phyloP scores from a whole-genome alignment of 2,797 vertebrate species.

The Graptemys geographica region DNA sequence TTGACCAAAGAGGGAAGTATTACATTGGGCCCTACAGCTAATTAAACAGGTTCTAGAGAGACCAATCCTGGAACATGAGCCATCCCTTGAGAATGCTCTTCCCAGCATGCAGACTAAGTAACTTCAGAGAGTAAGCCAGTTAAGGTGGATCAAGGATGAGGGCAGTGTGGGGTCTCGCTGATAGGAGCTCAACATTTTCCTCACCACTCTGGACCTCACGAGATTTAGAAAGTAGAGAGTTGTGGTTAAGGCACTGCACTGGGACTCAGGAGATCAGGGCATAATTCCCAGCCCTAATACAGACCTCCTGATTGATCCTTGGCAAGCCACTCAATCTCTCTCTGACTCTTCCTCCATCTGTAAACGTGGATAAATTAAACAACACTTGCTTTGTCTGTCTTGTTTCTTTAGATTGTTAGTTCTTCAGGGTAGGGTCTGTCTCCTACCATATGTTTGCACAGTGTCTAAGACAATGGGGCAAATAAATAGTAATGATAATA shows the following conservation, averaged over 20 bases:
- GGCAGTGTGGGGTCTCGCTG: background rate
- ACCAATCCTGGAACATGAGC: background rate
- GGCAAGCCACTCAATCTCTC: background rate
- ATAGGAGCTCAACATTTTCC: conserved; percentile 5
- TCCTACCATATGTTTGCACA: conserved; percentile 34
- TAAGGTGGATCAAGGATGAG: background rate
- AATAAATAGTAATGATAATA: conserved; percentile 53
- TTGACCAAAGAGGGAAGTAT: background rate
- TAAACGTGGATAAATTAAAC: background rate
- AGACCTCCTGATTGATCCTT: conserved; percentile 17
- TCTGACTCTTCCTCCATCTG: conserved; percentile 53
- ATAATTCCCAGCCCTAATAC: background rate
- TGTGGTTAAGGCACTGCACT: background rate
- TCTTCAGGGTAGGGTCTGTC: conserved; percentile 18
- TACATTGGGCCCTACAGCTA: background rate
- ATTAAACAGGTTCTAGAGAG: background rate
- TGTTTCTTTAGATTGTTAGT: conserved; percentile 15
- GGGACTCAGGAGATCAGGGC: background rate
- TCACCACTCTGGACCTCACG: background rate
- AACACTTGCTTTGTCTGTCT: conserved; percentile 22
- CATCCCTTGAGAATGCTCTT: background rate
- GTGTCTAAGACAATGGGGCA: conserved; percentile 57
- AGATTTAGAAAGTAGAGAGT: background rate
- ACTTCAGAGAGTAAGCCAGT: background rate
- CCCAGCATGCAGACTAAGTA: background rate